These are phyloP conservation scores for Apis laboriosa DNA, from an alignment of 1,140 invertebrate species.

Conservation along the genomic window DNA sequence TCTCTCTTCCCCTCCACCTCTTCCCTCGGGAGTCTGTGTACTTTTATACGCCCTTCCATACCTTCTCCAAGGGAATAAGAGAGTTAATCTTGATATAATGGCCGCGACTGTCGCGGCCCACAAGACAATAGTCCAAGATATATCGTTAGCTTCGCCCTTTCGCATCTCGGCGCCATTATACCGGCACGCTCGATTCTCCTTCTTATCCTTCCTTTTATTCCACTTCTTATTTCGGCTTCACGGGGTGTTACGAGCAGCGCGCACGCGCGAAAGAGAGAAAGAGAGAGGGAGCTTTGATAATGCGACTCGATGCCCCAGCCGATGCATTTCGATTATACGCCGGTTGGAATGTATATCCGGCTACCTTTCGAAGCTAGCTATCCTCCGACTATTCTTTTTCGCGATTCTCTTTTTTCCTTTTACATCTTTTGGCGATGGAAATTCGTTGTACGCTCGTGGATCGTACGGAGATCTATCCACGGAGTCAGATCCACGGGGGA, in stretches of 20 bases:
- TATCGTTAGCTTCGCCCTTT: slow-evolving; percentile 78
- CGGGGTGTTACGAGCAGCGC: slow-evolving; percentile 60
- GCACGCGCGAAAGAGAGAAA: background rate
- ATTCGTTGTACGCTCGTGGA: background rate
- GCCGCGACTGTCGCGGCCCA: slow-evolving; percentile 79
- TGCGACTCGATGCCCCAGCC: slow-evolving; percentile 54
- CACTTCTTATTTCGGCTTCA: slow-evolving; percentile 58
- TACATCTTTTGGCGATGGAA: slow-evolving; percentile 1
- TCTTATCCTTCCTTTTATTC: slow-evolving; percentile 38
- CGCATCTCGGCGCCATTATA: slow-evolving; percentile 76
- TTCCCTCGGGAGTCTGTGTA: slow-evolving; percentile 67
- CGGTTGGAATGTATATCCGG: slow-evolving; percentile 31
- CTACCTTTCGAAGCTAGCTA: slow-evolving; percentile 8
- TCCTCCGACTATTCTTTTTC: background rate
- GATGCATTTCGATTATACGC: slow-evolving; percentile 52
- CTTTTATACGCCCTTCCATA: slow-evolving; percentile 71
- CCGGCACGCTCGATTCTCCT: slow-evolving; percentile 68
- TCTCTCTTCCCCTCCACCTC: slow-evolving; percentile 38
- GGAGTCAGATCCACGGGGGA: too few relatives aligned
- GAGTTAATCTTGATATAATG: slow-evolving; percentile 81
- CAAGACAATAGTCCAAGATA: slow-evolving; percentile 81
- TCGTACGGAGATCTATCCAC: too few relatives aligned
- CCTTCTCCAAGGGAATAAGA: slow-evolving; percentile 76
- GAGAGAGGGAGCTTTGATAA: slow-evolving; percentile 55
- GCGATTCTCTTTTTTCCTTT: background rate